A percentile compares a stretch with the other conserved stretches of the same genome.
Evolutionary conservation across 1,140 invertebrate species (phyloP).

Genomic region (Zaprionus inermis): DNA sequence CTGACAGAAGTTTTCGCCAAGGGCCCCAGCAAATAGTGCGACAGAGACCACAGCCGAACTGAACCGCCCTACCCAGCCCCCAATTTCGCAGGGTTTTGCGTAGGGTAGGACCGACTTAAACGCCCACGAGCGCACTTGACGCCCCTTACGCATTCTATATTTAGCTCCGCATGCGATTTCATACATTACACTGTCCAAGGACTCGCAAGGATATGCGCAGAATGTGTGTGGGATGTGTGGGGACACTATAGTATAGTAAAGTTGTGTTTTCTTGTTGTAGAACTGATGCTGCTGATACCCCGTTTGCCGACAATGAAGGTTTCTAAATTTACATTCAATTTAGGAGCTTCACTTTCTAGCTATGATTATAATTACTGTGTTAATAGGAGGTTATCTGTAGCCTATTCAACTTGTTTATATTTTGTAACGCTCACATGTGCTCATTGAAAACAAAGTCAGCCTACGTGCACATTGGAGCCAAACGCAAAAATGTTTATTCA

Average conservation of each 20-base stretch:
- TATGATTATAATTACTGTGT: no score
- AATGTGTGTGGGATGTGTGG: neutral
- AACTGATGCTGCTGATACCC: no score
- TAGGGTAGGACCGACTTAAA: slow-evolving; percentile 6
- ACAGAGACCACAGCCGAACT: no score
- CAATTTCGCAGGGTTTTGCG: slow-evolving; percentile 24
- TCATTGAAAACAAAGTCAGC: neutral
- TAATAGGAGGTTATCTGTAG: no score
- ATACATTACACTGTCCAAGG: slow-evolving; percentile 1
- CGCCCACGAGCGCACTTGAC: slow-evolving; percentile 18
- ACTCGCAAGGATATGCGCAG: neutral
- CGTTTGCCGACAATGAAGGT: no score
- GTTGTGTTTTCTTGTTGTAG: no score
- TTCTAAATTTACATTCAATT: no score
- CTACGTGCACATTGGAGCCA: neutral
- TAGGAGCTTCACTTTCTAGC: no score
- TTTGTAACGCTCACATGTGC: neutral
- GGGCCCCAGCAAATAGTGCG: neutral
- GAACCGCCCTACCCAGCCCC: neutral
- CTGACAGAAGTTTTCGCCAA: slow-evolving; percentile 27
- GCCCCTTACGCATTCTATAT: slow-evolving; percentile 36
- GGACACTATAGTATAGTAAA: no score
- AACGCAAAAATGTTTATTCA: neutral
- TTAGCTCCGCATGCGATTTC: slow-evolving; percentile 30
- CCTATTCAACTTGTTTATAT: no score